Conservation (phyloP, 2,888 invertebrate species). For the Dorcus hopei region DNA sequence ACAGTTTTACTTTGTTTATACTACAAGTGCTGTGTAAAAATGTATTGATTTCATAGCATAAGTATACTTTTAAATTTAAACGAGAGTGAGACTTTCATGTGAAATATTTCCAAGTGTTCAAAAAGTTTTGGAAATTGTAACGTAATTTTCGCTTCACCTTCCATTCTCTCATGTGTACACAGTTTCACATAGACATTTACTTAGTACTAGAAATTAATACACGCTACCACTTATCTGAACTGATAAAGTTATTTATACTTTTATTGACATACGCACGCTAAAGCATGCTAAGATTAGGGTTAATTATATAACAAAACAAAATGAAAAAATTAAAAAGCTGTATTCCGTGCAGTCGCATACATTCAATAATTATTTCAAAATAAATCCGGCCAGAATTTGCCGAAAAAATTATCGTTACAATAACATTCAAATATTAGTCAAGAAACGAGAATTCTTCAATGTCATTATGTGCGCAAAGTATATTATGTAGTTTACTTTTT, state of each 20-base stretch:
- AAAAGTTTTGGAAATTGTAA: not conserved
- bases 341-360: no score
- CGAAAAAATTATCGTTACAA: not conserved
- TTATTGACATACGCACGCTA: not conserved
- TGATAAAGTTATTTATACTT: conserved; percentile 2
- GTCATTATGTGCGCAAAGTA: not conserved
- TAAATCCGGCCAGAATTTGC: not conserved
- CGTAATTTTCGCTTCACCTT: not conserved
- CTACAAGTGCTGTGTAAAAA: no score
- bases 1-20: no score
- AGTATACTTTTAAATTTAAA: no score
- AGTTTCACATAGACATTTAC: not conserved
- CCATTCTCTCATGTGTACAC: not conserved
- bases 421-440: not conserved
- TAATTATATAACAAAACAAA: not conserved
- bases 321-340: no score
- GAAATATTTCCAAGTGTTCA: not conserved
- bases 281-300: not conserved
- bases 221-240: not conserved
- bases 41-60: no score
- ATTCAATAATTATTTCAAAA: no score
- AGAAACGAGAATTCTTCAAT: not conserved
- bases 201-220: not conserved
- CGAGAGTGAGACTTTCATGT: no score
- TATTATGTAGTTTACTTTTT: not conserved